phyloP scores from a whole-genome alignment of 2,888 invertebrate species.

The Lasius fuliginosus region DNA sequence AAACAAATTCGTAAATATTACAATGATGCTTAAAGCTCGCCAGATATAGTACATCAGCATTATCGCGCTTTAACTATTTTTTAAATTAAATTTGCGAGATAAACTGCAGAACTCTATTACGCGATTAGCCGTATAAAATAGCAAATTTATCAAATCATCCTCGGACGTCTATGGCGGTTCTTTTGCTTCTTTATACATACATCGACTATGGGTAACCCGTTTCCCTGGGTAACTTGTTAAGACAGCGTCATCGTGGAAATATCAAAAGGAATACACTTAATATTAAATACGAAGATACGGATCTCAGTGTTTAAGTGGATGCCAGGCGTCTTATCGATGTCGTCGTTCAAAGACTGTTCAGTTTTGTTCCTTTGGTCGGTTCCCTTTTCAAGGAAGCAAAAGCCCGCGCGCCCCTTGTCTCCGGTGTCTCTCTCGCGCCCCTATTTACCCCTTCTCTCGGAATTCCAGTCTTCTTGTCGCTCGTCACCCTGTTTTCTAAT shows the following conservation, averaged over 20 bases:
- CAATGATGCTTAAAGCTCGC: not conserved
- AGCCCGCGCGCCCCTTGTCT: conserved; percentile 42
- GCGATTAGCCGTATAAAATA: conserved; percentile 69
- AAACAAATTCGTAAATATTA: not conserved
- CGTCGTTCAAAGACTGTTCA: conserved; percentile 75
- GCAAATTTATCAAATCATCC: conserved; percentile 68
- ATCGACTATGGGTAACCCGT: conserved; percentile 57
- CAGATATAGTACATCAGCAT: not conserved
- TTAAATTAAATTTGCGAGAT: conserved; percentile 58
- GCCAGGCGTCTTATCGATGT: conserved; percentile 74
- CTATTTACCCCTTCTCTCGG: conserved; percentile 36
- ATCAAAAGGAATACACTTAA: conserved; percentile 84
- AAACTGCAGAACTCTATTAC: conserved; percentile 56
- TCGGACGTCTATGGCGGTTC: conserved; percentile 40
- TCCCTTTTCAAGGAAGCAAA: conserved; percentile 64
- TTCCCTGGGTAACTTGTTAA: conserved; percentile 73
- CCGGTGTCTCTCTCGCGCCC: conserved; percentile 13
- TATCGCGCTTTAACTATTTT: not conserved
- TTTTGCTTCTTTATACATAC: conserved; percentile 41
- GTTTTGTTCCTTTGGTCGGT: conserved; percentile 76
- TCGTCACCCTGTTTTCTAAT: conserved; percentile 69
- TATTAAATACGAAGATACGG: conserved; percentile 81
- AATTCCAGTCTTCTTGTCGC: conserved; percentile 39
- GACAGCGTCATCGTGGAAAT: conserved; percentile 69
- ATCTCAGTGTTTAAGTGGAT: conserved; percentile 80